phyloP scores from a whole-genome alignment of 2,113 vertebrate species.

The Chloroceryle aenea region DNA sequence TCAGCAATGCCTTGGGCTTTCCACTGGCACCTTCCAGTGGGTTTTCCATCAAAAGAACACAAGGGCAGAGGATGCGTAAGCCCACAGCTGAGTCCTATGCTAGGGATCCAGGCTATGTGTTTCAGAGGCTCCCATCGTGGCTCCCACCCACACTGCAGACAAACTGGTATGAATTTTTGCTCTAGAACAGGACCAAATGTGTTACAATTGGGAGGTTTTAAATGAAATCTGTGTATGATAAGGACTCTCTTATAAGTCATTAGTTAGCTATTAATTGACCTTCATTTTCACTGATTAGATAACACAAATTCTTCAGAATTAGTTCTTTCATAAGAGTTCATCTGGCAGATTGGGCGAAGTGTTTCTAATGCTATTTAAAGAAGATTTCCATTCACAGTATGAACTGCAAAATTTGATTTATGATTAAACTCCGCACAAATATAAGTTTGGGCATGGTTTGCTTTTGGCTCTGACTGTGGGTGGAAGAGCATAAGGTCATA shows the following conservation, averaged over 20 bases:
- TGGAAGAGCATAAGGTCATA: background rate
- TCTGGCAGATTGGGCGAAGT: background rate
- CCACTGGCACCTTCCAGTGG: background rate
- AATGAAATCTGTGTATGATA: background rate
- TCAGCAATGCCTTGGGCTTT: background rate
- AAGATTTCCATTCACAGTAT: background rate
- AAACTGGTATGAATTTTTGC: background rate
- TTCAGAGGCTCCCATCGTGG: background rate
- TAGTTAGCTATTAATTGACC: background rate
- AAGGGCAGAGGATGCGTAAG: background rate
- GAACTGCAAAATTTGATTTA: background rate
- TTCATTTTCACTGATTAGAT: background rate
- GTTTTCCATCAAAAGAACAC: background rate
- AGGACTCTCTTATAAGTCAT: background rate
- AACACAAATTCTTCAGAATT: background rate
- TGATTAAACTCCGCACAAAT: background rate
- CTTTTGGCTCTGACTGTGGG: background rate
- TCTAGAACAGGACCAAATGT: background rate
- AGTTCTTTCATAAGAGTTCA: background rate
- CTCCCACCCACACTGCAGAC: background rate
- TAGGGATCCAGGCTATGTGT: background rate
- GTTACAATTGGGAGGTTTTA: background rate
- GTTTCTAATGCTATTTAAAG: background rate
- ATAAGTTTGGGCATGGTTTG: background rate
- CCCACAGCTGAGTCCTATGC: fast-evolving